Evolutionary conservation across 2,113 vertebrate genomes (phyloP), one percentile per base, ranked within the genome.

Genomic region (Callospermophilus lateralis): DNA sequence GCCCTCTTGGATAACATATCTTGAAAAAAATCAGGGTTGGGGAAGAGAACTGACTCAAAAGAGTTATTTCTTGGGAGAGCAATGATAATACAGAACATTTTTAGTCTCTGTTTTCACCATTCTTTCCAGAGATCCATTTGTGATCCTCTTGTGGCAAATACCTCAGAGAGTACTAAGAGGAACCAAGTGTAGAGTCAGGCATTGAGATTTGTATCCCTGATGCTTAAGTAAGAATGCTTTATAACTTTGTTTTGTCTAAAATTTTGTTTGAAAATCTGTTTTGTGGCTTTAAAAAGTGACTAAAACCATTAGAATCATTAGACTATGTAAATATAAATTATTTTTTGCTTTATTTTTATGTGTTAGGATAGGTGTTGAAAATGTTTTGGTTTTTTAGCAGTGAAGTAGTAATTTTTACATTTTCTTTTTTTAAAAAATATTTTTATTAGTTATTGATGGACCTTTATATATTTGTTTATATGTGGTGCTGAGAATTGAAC

Each of bases 181-280:
- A 48, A 73, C 16, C 17, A 30, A 55, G 30, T 53, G 48, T 74
- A n/a, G 51, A 34, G 26, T 63, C 20, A 89, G 37, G 65, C 81
- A 79, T 39, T 65, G 65, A 73, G n/a, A 72, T 72, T 4, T 53
- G 26, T 42, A 13, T 58, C 10, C 30, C 15, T 51, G 55, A 79
- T 53, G 81, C 19, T 84, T 16, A 89, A 32, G 11, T 90, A 84
- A 70, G 63, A 84, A 79, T 73, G 51, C 7, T 76, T 76, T 74
- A 8, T 34, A 45, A 26, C 79, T 90, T 90, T 84, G 28, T 93
- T 84, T 84, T 45, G 24, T 63, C 58, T 81, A 58, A 48, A 90
- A 45, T 80, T 81, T 85, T 65, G 32, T 87, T 94, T 88, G 92
- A 45, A 61, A 13, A 88, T 34, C 6, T 30, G n/a, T 87, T 91